Base-by-base conservation (phyloP, 2,797 vertebrate species). In the Pangasius krempfi region DNA sequence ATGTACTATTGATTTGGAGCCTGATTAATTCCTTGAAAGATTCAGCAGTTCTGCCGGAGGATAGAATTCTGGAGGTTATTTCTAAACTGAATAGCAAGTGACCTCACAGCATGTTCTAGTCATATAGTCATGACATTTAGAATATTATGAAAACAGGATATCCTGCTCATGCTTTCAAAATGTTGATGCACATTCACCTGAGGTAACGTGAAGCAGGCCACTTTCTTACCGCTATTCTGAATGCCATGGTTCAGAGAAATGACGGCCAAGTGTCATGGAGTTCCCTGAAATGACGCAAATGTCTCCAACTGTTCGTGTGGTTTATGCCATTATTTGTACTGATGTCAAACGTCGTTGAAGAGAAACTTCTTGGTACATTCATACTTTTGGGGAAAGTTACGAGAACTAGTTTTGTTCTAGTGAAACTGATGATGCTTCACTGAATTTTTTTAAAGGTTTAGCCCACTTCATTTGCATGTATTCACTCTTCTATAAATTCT, bases 101-200 rank as follows among this genome's bases (percentile, higher is more conserved):
- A 92, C 86, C 84, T 92, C 89, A 37, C 92, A 86, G 52, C 91
- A 80, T 52, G n/a, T 70, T 86, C 22, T 76, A 86, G 44, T 70
- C 64, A 85, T 37, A 54, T 27, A 54, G n/a, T 76, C 91, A 90
- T 95, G 95, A 96, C 95, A 95, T 96, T 95, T 96, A 95, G 88
- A 91, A 66, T 37, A 92, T 91, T 89, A 64, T 94, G 90, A 95
- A 94, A 96, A 95, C 96, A 96, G 95, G 96, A 96, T 96, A 96
- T 96, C 96, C 95, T 96, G 94, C 91, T 79, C n/a, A 54, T 92
- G 92, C 88, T 93, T 93, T 93, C 88, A 93, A 93, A 93, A 86
- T 93, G 83, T 91, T 91, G 90, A 91, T 88, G 88, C 62, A 30
- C 81, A 64, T 92, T 92, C 60, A 93, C 90, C 92, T 94, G 93